Evolutionary conservation across 2,888 invertebrate species (phyloP), one percentile per base, ranked within the genome.

Genomic region (Mimachlamys varia): DNA sequence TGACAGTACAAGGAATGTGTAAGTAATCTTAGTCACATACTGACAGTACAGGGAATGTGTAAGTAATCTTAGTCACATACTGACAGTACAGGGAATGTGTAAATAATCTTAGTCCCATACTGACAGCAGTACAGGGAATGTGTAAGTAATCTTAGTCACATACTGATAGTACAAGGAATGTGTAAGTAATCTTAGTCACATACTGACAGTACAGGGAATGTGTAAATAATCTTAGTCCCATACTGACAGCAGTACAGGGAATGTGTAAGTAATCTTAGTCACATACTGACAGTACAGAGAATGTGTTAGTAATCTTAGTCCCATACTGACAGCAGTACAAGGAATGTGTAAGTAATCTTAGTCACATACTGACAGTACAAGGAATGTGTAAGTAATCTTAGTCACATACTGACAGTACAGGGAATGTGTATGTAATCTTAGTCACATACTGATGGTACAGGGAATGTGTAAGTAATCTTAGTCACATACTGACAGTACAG

Each of bases 371-470:
- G 53, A 53, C 53, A 53, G 53, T 53, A 53, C 53, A 53, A 15
- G 53, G 19, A 53, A 10, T 2, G 3, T 53, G 53, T 53, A 53
- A 53, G 53, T 53, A 53, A 53, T 19, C 53, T 53, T 53, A 53
- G 3, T 53, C 17, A 53, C 92, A 97, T 99, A 89, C 97, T 99
- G 0, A 97, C 97, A 92, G 98, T 97, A 17, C 94, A 96, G 76
- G 95, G 95, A 37, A 93, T 96, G 44, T 95, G 97, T 97, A 94
- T 94, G 96, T 95, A 27, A 89, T 49, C 49, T 58, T 62, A 53
- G 53, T 53, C 97, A 98, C 92, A 97, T 99, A 89, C 97, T 99
- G 0, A 97, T 97, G 92, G 98, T 97, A 15, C 94, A 96, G 76
- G 95, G 95, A 37, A 93, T 96, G 38, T 95, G 97, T 97, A 94